These are phyloP conservation scores for Chrysolina haemoptera DNA, from an alignment of 2,888 invertebrate genomes.

Conservation along the genomic window DNA sequence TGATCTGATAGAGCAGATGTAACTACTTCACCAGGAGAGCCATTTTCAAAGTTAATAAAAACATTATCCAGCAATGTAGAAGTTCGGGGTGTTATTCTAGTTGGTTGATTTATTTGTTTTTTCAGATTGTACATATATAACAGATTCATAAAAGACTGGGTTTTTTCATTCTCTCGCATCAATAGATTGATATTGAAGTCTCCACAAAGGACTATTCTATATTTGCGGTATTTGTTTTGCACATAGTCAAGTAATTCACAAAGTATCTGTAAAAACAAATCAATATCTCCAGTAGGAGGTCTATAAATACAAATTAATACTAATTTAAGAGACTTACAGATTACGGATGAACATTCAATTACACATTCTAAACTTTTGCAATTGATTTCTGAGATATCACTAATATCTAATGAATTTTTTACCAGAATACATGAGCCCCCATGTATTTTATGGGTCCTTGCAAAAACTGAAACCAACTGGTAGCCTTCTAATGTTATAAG, in stretches of 20 bases:
- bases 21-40: neutral
- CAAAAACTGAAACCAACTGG: conserved; percentile 20
- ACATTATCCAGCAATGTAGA: conserved; percentile 23
- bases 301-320: conserved; percentile 19
- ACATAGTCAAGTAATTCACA: conserved; percentile 19
- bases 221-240: conserved; percentile 14
- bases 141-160: conserved; percentile 16
- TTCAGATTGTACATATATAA: conserved; percentile 22
- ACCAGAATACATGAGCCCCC: conserved; percentile 22
- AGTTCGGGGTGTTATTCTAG: conserved; percentile 22
- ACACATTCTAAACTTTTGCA: conserved; percentile 19
- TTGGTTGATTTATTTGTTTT: conserved; percentile 19
- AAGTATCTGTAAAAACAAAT: conserved; percentile 19
- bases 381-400: conserved; percentile 26
- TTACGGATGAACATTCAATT: conserved; percentile 4
- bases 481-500: conserved; percentile 2
- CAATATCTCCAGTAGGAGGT: conserved; percentile 18
- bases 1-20: conserved; percentile 5
- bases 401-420: conserved; percentile 17
- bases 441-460: conserved; percentile 23
- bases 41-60: conserved; percentile 18
- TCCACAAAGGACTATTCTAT: conserved; percentile 14
- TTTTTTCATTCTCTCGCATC: conserved; percentile 14
- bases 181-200: neutral
- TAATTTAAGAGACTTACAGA: neutral